These are phyloP conservation scores for Cosmopolites sordidus DNA, from an alignment of 2,888 invertebrate species.

Conservation along the genomic window DNA sequence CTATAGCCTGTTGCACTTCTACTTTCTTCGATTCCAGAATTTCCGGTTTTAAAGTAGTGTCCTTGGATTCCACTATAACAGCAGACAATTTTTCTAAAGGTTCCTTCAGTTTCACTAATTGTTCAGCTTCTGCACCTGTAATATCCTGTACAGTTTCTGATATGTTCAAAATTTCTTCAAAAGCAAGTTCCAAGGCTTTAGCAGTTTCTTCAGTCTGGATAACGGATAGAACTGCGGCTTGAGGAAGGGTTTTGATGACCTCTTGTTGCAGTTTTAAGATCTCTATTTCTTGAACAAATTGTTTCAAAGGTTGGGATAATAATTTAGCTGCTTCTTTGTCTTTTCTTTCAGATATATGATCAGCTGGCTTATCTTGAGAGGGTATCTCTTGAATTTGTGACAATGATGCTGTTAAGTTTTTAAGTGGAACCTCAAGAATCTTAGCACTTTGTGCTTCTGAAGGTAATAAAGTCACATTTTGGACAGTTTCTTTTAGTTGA, in stretches of 20 bases:
- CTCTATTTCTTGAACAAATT: background rate
- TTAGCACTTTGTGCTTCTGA: constrained; percentile 18
- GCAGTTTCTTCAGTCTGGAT: background rate
- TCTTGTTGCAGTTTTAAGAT: background rate
- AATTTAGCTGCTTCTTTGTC: constrained; percentile 4
- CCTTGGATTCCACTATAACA: constrained; percentile 17
- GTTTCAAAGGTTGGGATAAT: background rate
- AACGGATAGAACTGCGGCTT: background rate
- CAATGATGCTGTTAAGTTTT: constrained; percentile 17
- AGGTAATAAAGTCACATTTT: constrained; percentile 16
- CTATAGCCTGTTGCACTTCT: constrained; percentile 4
- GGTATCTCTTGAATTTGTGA: background rate
- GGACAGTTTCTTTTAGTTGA: constrained; percentile 24
- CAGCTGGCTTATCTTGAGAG: background rate
- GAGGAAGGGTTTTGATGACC: background rate
- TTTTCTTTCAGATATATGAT: background rate
- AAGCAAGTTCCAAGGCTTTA: background rate
- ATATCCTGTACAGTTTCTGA: constrained; percentile 5
- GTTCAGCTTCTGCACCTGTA: constrained; percentile 6
- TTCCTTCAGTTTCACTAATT: constrained; percentile 18
- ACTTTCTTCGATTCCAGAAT: background rate
- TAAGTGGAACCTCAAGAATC: constrained; percentile 17
- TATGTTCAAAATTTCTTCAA: background rate
- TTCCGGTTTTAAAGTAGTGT: background rate
- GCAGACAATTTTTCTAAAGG: constrained; percentile 30